Conservation (phyloP, 2,888 invertebrate genomes). For the Cyaniris semiargus region DNA sequence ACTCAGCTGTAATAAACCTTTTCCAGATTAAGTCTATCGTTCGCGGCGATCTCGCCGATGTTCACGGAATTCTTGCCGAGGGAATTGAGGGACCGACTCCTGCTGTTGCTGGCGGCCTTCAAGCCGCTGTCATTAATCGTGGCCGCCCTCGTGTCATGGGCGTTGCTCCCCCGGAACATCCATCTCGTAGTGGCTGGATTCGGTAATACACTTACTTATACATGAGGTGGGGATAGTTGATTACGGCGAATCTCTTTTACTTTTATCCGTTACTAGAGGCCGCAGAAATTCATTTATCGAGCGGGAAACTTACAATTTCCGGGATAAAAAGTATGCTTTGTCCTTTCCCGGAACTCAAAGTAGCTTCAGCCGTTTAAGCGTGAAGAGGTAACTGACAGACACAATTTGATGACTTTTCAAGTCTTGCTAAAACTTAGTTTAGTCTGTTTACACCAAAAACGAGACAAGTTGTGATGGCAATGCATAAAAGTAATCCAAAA, state of each 20-base stretch:
- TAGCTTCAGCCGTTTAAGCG: no score
- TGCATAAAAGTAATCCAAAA: no score
- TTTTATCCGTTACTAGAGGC: no score
- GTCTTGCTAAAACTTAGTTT: no score
- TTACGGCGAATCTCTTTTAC: background rate
- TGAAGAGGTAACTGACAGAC: no score
- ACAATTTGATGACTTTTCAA: no score
- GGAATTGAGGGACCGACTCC: conserved; percentile 3
- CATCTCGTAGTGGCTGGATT: background rate
- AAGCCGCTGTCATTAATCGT: conserved; percentile 18
- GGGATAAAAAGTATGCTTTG: background rate
- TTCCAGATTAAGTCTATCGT: conserved; percentile 2
- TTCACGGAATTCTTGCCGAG: background rate
- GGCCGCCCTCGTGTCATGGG: conserved; percentile 13
- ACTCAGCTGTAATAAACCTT: background rate
- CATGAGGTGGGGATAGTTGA: background rate
- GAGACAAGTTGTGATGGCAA: no score
- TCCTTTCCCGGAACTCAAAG: background rate
- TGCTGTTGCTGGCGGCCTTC: conserved; percentile 15
- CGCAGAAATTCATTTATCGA: no score
- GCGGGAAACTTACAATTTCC: no score
- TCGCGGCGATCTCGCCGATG: background rate
- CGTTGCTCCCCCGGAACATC: background rate
- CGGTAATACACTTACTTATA: background rate
- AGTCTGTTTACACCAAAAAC: no score